These are phyloP conservation scores for Pluvialis apricaria DNA, from an alignment of 2,113 vertebrate genomes.

Conservation along the genomic window DNA sequence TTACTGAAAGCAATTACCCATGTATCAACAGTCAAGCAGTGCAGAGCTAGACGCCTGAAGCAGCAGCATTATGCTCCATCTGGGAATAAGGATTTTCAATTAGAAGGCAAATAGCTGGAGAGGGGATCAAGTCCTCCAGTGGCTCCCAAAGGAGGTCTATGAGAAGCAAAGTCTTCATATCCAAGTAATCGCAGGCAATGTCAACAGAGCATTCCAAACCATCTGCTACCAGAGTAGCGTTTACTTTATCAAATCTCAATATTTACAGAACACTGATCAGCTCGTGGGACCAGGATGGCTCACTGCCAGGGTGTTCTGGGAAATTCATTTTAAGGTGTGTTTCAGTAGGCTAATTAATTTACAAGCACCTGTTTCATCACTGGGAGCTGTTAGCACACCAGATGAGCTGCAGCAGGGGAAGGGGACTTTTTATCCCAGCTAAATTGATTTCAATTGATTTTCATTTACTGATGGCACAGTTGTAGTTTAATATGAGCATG, in stretches of 20 bases:
- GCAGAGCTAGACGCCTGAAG: slow-evolving; percentile 71
- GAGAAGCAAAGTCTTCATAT: slow-evolving; percentile 79
- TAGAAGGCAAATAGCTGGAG: slow-evolving; percentile 87
- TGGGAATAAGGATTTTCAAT: slow-evolving; percentile 92
- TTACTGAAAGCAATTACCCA: slow-evolving; percentile 91
- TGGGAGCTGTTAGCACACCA: slow-evolving; percentile 76
- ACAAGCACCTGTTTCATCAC: slow-evolving; percentile 89
- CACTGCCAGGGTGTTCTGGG: slow-evolving; percentile 81
- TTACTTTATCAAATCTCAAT: slow-evolving; percentile 93
- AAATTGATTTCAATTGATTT: slow-evolving; percentile 83
- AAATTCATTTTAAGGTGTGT: slow-evolving; percentile 85
- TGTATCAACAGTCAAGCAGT: slow-evolving; percentile 84
- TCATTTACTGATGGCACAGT: slow-evolving; percentile 73
- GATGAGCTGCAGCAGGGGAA: slow-evolving; percentile 74
- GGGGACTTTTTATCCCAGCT: slow-evolving; percentile 70
- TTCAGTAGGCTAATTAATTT: slow-evolving; percentile 91
- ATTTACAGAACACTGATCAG: slow-evolving; percentile 92
- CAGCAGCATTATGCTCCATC: slow-evolving; percentile 78
- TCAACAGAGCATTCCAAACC: slow-evolving; percentile 83
- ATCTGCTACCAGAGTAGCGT: slow-evolving; percentile 88
- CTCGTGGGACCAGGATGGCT: slow-evolving; percentile 84
- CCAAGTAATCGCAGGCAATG: slow-evolving; percentile 76
- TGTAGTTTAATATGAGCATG: slow-evolving; percentile 59
- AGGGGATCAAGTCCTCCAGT: slow-evolving; percentile 75
- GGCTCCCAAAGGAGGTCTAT: slow-evolving; percentile 76